Base-by-base conservation (phyloP, 1,140 invertebrate species). In the Pachypeltis micranthus region DNA sequence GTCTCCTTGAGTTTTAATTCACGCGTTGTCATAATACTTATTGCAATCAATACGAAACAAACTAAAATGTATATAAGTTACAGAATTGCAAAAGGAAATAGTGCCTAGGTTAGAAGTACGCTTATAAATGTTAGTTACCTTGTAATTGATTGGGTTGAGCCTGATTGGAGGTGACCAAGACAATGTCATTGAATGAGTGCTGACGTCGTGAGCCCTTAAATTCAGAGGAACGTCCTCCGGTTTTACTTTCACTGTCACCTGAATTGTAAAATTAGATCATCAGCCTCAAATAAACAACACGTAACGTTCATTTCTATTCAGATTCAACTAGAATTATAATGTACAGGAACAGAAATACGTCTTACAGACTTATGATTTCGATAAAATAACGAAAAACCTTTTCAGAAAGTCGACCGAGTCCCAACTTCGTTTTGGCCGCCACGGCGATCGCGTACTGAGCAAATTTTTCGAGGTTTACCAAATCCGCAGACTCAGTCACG, bases 401-500 rank as follows among this genome's bases (percentile, higher is more conserved):
- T 29, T 79, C 75, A 2, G 80, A 82, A 1, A 81, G 66, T 39
- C 77, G 70, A 19, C 80, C 80, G 26, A 80, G 70, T 14, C 79
- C 77, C 69, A 63, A 64, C 34, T 68, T 69, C 23, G 89, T 91
- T 63, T 84, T 81, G 0, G 90, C 90, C 27, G 91, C 91, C 0
- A 98, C 91, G 1, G 90, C 87, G 59, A 98, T 86, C 2, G 92
- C 91, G 74, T 98, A 98, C 67, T 91, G 86, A 1, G 90, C 87
- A 72, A 90, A 90, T 67, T 90, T 88, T 70, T 96, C 92, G 26
- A 98, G 78, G 72, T 91, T 93, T 1, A 88, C 84, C 28, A 98
- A 77, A 71, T 96, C 92, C 1, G 89, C 89, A 0, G 91, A 94
- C 71, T 91, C 88, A 0, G 92, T 95, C 1, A 94, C 75, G 10